Conservation (phyloP, 2,797 vertebrate genomes). For the Valencia hispanica region DNA sequence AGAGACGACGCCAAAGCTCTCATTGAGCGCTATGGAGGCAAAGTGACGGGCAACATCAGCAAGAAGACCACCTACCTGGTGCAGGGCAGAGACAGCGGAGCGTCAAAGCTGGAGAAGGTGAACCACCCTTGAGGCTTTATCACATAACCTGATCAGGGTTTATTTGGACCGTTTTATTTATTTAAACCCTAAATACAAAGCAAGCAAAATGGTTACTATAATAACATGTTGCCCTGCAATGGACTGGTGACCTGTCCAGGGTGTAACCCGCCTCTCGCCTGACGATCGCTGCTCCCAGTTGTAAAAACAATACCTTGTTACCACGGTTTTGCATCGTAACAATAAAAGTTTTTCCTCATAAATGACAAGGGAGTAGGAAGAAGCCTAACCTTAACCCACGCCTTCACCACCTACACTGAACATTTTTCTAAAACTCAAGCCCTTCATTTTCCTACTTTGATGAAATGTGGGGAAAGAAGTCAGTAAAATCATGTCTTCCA, state of each 20-base stretch:
- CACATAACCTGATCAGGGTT: background rate
- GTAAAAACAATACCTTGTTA: too few species aligned
- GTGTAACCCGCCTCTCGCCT: too few species aligned
- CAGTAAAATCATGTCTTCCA: background rate
- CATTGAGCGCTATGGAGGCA: slow-evolving; percentile 95
- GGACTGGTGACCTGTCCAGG: too few species aligned
- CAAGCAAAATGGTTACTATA: background rate
- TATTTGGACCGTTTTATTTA: background rate
- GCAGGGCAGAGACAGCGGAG: slow-evolving; percentile 91
- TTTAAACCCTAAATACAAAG: background rate
- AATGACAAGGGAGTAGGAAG: background rate
- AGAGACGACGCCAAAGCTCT: slow-evolving; percentile 92
- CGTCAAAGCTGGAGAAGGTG: slow-evolving; percentile 93
- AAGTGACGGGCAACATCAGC: slow-evolving; percentile 95
- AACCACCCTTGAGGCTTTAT: background rate
- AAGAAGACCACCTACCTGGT: slow-evolving; percentile 95
- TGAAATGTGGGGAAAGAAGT: background rate
- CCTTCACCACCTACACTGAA: background rate
- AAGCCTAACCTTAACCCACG: background rate
- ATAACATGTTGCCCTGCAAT: too few species aligned
- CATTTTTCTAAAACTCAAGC: background rate
- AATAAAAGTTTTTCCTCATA: too few species aligned
- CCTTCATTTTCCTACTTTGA: background rate
- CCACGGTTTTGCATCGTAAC: too few species aligned
- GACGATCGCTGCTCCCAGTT: too few species aligned